Evolutionary conservation across 2,113 vertebrate species (phyloP).

Genomic region (Myiozetetes cayanensis): DNA sequence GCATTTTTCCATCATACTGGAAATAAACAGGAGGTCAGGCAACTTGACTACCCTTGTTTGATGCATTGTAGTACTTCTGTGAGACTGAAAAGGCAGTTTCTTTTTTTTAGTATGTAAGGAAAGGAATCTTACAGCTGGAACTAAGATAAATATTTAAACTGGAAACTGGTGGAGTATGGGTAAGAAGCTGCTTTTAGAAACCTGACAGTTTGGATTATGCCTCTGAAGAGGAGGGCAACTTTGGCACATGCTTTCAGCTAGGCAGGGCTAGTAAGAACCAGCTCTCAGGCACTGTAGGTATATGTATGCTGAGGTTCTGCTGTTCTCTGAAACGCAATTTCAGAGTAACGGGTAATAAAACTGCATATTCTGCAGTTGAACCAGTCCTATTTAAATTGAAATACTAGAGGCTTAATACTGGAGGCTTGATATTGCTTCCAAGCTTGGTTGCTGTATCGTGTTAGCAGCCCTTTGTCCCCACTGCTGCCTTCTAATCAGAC

Average conservation of each 20-base stretch:
- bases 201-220: neutral
- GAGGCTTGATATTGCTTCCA: neutral
- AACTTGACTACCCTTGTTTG: rapidly evolving
- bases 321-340: neutral
- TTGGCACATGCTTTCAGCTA: neutral
- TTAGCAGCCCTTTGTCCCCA: slow-evolving; percentile 17
- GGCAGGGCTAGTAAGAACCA: neutral
- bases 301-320: neutral
- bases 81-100: neutral
- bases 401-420: neutral
- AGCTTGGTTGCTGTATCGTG: neutral
- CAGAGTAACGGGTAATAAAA: neutral
- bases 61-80: neutral
- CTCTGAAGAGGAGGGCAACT: neutral
- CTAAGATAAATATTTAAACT: slow-evolving; percentile 21
- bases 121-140: neutral
- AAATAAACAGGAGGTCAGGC: neutral
- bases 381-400: neutral
- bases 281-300: neutral
- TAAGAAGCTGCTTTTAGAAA: neutral
- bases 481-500: slow-evolving; percentile 39
- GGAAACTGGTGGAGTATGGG: neutral
- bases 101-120: neutral
- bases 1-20: neutral
- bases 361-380: neutral